A percentile compares a stretch with the other conserved stretches of the same genome.
These are phyloP conservation scores for Eudyptes chrysolophus DNA, from an alignment of 2,113 vertebrate genomes.

Conservation along the genomic window DNA sequence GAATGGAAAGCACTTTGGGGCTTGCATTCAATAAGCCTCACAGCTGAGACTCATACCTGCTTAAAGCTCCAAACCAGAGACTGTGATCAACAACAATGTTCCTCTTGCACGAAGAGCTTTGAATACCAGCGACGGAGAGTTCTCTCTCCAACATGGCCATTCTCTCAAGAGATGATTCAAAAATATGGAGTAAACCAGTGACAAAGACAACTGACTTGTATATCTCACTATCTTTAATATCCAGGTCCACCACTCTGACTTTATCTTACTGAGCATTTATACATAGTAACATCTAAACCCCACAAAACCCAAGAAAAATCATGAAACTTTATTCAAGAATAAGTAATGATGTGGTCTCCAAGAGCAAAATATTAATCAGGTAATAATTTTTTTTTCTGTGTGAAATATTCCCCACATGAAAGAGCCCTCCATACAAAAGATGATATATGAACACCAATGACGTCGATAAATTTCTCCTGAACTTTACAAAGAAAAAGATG, in stretches of 20 bases:
- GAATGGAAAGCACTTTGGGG: neutral
- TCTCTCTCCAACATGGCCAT: neutral
- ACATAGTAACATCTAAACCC: neutral
- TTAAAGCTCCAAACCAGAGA: neutral
- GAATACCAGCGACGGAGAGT: neutral
- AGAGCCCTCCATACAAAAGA: neutral
- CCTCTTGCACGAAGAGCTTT: neutral
- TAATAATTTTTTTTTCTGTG: neutral
- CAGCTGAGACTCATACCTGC: neutral
- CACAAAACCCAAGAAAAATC: neutral
- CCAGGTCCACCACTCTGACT: neutral
- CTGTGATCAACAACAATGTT: rapidly evolving
- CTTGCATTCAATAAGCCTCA: neutral
- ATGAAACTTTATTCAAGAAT: neutral
- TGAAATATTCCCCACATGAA: neutral
- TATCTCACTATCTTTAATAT: neutral
- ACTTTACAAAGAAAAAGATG: neutral
- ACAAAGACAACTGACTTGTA: neutral
- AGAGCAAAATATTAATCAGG: neutral
- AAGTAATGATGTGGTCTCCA: neutral
- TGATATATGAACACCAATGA: neutral
- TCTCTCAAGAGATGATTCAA: neutral
- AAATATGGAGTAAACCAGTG: neutral
- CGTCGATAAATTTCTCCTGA: neutral
- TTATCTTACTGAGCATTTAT: neutral